A percentile compares a stretch with the other conserved stretches of the same genome.
phyloP scores from a whole-genome alignment of 2,797 vertebrate genomes.

The Hephaestus fuliginosus region DNA sequence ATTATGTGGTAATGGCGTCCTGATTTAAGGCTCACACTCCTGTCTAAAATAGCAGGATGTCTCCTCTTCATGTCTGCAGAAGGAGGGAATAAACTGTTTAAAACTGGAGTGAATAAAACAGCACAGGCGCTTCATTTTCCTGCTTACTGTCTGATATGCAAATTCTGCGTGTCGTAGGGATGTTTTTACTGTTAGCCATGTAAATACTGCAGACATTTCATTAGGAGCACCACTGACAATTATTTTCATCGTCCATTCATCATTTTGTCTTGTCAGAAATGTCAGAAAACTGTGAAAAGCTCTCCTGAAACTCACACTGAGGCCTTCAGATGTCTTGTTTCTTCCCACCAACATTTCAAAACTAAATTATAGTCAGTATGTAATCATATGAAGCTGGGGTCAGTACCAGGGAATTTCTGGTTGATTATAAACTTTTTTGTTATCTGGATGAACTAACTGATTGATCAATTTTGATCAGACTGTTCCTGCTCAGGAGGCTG shows the following conservation, averaged over 20 bases:
- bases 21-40: too few species aligned
- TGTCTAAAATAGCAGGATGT: background rate
- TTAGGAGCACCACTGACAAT: background rate
- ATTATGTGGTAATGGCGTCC: too few species aligned
- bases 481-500: too few species aligned
- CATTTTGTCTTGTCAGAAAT: background rate
- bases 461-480: too few species aligned
- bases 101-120: background rate
- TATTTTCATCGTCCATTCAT: background rate
- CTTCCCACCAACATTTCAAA: background rate
- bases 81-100: background rate
- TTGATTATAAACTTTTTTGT: too few species aligned
- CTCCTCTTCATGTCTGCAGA: background rate
- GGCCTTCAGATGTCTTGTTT: background rate
- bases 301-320: background rate
- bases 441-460: too few species aligned
- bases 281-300: background rate
- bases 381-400: background rate
- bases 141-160: slow-evolving; percentile 34
- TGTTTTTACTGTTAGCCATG: background rate
- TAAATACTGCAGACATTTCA: background rate
- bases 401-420: too few species aligned
- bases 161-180: slow-evolving; percentile 2
- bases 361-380: background rate
- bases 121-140: slow-evolving; percentile 10